Percentiles rank a stretch among this genome's conserved stretches.
Evolutionary conservation across 1,140 invertebrate genomes (phyloP).

Genomic region (Drosophila sturtevanti): DNA sequence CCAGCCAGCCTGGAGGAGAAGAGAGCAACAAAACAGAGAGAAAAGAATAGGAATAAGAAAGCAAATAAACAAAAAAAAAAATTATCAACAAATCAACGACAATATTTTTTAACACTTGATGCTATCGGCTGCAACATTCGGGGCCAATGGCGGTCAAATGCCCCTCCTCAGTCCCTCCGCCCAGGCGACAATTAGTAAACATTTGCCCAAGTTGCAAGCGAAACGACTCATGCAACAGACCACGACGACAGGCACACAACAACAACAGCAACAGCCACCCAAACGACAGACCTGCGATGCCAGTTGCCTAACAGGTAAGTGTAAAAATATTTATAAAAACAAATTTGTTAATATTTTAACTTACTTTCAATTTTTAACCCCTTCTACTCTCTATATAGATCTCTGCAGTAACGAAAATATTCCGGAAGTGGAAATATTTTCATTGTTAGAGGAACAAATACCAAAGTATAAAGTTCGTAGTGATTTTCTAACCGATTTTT

Average conservation of each 20-base stretch:
- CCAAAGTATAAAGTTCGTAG: constrained; percentile 96
- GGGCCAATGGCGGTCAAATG: constrained; percentile 70
- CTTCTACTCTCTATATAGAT: constrained; percentile 86
- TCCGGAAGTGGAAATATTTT: constrained; percentile 97
- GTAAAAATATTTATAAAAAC: not conserved
- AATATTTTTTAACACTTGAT: constrained; percentile 45
- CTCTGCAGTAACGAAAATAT: constrained; percentile 93
- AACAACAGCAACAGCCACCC: constrained; percentile 9
- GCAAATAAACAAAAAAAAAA: constrained; percentile 9
- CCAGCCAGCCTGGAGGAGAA: constrained; percentile 4
- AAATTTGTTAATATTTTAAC: constrained; percentile 24
- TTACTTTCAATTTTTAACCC: too few relatives aligned
- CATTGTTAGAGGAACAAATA: constrained; percentile 96
- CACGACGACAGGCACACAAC: constrained; percentile 1
- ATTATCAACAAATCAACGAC: constrained; percentile 37
- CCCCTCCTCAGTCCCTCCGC: constrained; percentile 80
- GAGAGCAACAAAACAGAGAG: constrained; percentile 19
- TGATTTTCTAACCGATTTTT: constrained; percentile 96
- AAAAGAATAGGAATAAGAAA: constrained; percentile 27
- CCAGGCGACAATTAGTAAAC: constrained; percentile 80
- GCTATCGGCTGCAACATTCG: constrained; percentile 66
- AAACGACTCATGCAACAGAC: constrained; percentile 74
- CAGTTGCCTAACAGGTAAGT: constrained; percentile 74
- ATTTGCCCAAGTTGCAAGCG: constrained; percentile 72
- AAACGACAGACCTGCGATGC: constrained; percentile 73